phyloP scores from a whole-genome alignment of 2,888 invertebrate species.

The Autographa gamma region DNA sequence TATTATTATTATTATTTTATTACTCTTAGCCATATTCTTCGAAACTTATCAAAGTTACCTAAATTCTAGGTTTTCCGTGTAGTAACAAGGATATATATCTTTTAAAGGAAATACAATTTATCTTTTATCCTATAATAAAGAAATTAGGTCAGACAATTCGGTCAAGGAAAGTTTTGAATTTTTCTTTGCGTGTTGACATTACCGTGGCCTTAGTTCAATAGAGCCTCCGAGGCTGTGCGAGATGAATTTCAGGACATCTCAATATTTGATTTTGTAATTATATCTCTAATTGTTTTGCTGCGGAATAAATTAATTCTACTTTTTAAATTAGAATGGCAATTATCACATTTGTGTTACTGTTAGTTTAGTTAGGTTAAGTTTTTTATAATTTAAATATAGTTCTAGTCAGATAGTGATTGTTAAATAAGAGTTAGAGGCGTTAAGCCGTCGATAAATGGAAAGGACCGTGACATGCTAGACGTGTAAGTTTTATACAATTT shows the following conservation, averaged over 20 bases:
- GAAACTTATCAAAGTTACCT: neutral
- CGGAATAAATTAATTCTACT: too few species aligned
- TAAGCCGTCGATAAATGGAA: too few species aligned
- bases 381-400: too few species aligned
- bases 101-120: constrained; percentile 29
- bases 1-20: too few species aligned
- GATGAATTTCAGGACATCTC: constrained; percentile 5
- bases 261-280: constrained; percentile 7
- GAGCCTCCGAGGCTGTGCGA: neutral
- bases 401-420: too few species aligned
- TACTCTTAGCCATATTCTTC: neutral
- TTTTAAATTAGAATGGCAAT: too few species aligned
- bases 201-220: neutral
- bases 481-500: too few species aligned
- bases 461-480: too few species aligned
- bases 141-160: constrained; percentile 56
- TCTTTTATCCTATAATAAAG: constrained; percentile 39
- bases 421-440: too few species aligned
- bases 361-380: too few species aligned
- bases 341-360: too few species aligned
- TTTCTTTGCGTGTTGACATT: constrained; percentile 14
- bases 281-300: neutral
- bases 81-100: constrained; percentile 23
- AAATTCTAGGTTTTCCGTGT: constrained; percentile 16
- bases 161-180: constrained; percentile 47